Percentiles rank a stretch among this genome's conserved stretches.
phyloP scores from a whole-genome alignment of 2,113 vertebrate species.

The Barnardius zonarius region DNA sequence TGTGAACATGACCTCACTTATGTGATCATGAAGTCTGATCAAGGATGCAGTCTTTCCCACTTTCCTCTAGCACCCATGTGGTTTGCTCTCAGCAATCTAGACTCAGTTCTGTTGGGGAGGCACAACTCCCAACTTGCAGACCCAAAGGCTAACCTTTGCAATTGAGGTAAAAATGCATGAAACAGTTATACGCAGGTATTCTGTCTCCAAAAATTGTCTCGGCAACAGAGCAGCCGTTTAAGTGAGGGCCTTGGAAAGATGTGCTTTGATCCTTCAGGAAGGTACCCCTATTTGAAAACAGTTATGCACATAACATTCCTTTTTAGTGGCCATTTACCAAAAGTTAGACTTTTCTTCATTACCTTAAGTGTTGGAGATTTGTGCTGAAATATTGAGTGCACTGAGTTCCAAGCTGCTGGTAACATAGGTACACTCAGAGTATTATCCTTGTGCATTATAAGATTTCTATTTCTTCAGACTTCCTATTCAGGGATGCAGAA shows the following conservation, averaged over 20 bases:
- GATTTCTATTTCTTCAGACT: not conserved
- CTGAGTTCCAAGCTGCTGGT: not conserved
- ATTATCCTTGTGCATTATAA: not conserved
- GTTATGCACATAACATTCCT: not conserved
- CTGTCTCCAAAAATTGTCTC: not conserved
- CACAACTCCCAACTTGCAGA: not conserved
- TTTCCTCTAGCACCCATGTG: fast-evolving
- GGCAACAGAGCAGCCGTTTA: not conserved
- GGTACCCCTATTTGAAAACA: not conserved
- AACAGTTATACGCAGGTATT: not conserved
- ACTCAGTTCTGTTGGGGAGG: not conserved
- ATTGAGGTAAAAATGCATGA: not conserved
- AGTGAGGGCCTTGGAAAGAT: not conserved
- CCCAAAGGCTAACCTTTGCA: not conserved
- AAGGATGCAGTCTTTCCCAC: not conserved
- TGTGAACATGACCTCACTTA: not conserved
- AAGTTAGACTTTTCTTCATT: not conserved
- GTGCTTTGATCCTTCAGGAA: not conserved
- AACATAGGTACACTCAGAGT: not conserved
- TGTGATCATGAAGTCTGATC: not conserved
- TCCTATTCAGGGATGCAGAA: not conserved
- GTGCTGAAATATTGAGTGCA: not conserved
- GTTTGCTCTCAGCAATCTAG: not conserved
- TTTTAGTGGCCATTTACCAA: not conserved
- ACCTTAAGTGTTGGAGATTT: not conserved